Base-by-base conservation (phyloP, 2,888 invertebrate genomes). In the Lumbricus terrestris region DNA sequence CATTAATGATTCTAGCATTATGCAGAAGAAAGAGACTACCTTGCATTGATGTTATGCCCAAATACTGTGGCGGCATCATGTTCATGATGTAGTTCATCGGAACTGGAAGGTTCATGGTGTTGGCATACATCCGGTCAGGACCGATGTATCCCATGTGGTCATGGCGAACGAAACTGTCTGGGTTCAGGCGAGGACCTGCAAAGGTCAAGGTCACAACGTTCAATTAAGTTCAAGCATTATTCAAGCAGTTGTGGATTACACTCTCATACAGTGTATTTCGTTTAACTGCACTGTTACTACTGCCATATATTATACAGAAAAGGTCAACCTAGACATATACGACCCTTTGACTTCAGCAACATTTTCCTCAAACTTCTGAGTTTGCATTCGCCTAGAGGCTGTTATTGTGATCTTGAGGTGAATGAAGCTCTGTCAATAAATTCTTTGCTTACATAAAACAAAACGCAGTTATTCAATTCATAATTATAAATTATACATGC, bases 11-110 rank as follows among this genome's bases (percentile, higher is more conserved):
- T 69, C 69, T n/a, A 8, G 69, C n/a, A 69, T 69, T 69, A n/a
- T 11, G 29, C 13, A 69, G 69, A 29, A 69, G 69, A 69, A 69
- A 11, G n/a, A 69, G n/a, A 3, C 34, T 35, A 85, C 85, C 85
- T 85, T 85, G 85, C 85, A 85, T 85, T 15, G 85, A 37, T 4
- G 85, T 6, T 85, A 85, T 85, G 85, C n/a, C 40, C 47, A 47
- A n/a, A 89, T 91, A 91, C 15, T 91, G 89, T n/a, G 90, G 92
- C 18, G 91, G 91, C 34, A 92, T 90, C 34, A 92, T 98, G 95
- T 97, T 98, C 96, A 98, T 97, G 93, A 98, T 97, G 97, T 98
- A 98, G 85, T 98, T 98, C 88, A 98, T 97, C 0, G 98, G 97
- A 8, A 99, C 98, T 0, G 98, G 98, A 92, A 98, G 96, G 93